Conservation (phyloP, 2,888 invertebrate genomes). For the Clanis bilineata region DNA sequence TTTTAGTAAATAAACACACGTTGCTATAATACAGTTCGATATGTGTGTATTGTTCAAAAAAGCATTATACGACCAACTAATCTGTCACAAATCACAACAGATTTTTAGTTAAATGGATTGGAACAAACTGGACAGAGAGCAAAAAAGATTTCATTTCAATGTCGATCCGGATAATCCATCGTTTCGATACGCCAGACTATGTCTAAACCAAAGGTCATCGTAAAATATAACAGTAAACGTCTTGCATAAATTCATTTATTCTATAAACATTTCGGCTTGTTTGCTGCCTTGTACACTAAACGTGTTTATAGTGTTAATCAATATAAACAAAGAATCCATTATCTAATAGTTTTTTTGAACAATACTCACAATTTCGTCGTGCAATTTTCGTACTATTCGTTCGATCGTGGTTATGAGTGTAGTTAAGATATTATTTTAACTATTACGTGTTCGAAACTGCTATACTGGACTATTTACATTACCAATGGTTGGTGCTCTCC, state of each 20-base stretch:
- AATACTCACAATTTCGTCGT: conserved; percentile 35
- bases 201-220: conserved; percentile 16
- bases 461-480: conserved; percentile 16
- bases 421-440: conserved; percentile 22
- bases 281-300: conserved; percentile 14
- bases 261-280: conserved; percentile 12
- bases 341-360: conserved; percentile 27
- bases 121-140: conserved; percentile 14
- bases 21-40: conserved; percentile 47
- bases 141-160: conserved; percentile 8
- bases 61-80: background rate
- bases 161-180: conserved; percentile 21
- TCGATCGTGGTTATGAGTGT: conserved; percentile 1
- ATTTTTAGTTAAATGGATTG: background rate
- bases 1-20: conserved; percentile 81
- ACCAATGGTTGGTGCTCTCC: conserved; percentile 30
- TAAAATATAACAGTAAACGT: conserved; percentile 6
- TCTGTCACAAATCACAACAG: background rate
- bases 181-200: conserved; percentile 25
- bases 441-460: background rate
- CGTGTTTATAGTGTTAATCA: conserved; percentile 24
- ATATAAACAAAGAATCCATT: conserved; percentile 12
- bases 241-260: conserved; percentile 9
- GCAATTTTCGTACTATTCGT: conserved; percentile 31
- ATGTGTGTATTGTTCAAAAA: conserved; percentile 41